Evolutionary conservation across 2,113 vertebrate genomes (phyloP).

Genomic region (Typhlomys cinereus): DNA sequence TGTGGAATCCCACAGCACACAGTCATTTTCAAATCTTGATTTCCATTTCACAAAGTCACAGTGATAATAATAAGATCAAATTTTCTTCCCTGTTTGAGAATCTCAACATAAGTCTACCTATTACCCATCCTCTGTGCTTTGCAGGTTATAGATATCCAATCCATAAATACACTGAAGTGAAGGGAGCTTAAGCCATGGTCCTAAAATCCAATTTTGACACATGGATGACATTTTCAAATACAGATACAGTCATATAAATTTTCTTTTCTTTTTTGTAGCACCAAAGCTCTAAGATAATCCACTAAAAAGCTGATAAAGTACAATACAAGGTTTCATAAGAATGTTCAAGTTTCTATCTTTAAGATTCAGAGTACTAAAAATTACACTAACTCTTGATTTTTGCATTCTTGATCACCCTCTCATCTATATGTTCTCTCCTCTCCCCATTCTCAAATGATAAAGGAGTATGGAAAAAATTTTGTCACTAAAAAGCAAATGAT

Average conservation of each 20-base stretch:
- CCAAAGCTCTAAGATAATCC: slow-evolving; percentile 21
- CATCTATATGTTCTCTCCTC: no score
- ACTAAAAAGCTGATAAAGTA: neutral
- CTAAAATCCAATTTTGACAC: slow-evolving; percentile 62
- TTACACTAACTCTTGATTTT: neutral
- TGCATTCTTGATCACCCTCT: neutral
- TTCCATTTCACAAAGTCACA: slow-evolving; percentile 60
- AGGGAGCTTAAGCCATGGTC: slow-evolving; percentile 39
- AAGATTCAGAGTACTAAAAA: neutral
- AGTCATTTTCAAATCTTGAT: slow-evolving; percentile 41
- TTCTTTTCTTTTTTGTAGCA: slow-evolving; percentile 44
- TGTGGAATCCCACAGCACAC: neutral
- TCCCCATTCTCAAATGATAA: neutral
- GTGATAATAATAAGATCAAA: slow-evolving; percentile 45
- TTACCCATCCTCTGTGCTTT: neutral
- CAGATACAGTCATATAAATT: slow-evolving; percentile 32
- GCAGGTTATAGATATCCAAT: slow-evolving; percentile 52
- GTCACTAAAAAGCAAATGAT: neutral
- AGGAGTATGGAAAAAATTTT: neutral
- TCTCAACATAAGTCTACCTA: slow-evolving; percentile 54
- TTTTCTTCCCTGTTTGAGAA: slow-evolving; percentile 35
- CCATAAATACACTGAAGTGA: slow-evolving; percentile 41
- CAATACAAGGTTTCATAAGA: neutral
- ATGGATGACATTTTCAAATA: slow-evolving; percentile 51
- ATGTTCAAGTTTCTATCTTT: neutral